Conservation (phyloP, 2,113 vertebrate species). For the Nothoprocta pentlandii region DNA sequence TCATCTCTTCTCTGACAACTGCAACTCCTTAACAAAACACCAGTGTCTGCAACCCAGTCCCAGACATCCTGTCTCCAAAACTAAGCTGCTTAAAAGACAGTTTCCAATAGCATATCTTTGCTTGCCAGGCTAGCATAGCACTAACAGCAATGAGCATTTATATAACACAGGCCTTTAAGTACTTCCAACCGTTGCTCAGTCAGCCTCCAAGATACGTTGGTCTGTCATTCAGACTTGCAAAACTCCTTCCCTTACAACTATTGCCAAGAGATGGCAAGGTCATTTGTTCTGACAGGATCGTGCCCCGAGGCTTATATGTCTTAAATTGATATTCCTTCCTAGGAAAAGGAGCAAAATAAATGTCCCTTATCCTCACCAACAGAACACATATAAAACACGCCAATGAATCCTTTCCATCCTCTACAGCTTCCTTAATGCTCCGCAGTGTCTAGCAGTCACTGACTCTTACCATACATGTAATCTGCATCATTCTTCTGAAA, state of each 20-base stretch:
- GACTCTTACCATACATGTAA: neutral
- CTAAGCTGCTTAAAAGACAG: neutral
- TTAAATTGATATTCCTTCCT: neutral
- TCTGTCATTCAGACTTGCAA: neutral
- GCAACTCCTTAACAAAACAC: neutral
- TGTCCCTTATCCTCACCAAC: neutral
- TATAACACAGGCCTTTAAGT: neutral
- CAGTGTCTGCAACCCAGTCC: neutral
- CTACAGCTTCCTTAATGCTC: neutral
- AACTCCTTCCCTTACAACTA: neutral
- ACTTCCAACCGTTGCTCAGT: neutral
- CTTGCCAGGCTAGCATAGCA: neutral
- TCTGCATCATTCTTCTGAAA: neutral
- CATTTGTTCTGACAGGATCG: neutral
- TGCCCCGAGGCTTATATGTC: accelerated
- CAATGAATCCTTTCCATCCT: neutral
- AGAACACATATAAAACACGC: neutral
- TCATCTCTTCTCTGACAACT: neutral
- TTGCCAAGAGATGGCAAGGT: neutral
- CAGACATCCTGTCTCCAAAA: neutral
- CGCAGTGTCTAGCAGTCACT: neutral
- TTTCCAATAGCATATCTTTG: neutral
- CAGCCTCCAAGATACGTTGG: neutral
- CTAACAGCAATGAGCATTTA: neutral
- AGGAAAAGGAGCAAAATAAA: neutral